Base-by-base conservation (phyloP, 2,888 invertebrate species). In the Drosophila siamana region DNA sequence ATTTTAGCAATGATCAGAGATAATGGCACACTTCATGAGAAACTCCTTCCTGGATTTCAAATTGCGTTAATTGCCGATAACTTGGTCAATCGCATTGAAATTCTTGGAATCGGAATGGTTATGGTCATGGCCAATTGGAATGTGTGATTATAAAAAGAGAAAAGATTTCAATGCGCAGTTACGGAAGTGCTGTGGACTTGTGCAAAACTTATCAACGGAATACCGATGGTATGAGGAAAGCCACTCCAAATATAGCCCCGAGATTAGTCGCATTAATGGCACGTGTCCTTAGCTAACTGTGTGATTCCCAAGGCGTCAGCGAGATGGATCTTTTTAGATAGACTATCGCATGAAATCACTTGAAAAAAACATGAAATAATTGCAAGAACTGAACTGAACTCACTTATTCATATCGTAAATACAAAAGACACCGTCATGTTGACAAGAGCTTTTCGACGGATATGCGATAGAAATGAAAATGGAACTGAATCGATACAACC, bases 41-140 rank as follows among this genome's bases (percentile, higher is more conserved):
- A 38, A 50, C 51, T 51, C 51, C 50, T 38, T 7, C 33, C 48
- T 15, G 2, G 9, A 33, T n/a, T 33, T 19, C 30, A 3, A 7
- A 63, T 24, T 50, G 16, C 6, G 16, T 47, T 11, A 24, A 4
- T 22, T 2, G 43, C 43, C 15, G 59, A 62, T 72, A 54, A 43
- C 44, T 30, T 41, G 24, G 11, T 13, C 15, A 28, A 52, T 61
- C 38, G 48, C 41, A 47, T 46, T 11, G 16, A 41, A 66, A 51
- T 80, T 75, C 84, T 41, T 1, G 55, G 79, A 83, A 78, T 22
- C 13, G 6, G 9, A 19, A 41, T 15, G 22, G 43, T 55, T 55
- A 44, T 79, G 83, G 80, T 75, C 83, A 78, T 41, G 64, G 57
- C 47, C 54, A 51, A 60, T 33, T 41, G 74, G 57, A 69, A 81